Conservation (phyloP, 2,888 invertebrate genomes). For the Eudemis profundana region DNA sequence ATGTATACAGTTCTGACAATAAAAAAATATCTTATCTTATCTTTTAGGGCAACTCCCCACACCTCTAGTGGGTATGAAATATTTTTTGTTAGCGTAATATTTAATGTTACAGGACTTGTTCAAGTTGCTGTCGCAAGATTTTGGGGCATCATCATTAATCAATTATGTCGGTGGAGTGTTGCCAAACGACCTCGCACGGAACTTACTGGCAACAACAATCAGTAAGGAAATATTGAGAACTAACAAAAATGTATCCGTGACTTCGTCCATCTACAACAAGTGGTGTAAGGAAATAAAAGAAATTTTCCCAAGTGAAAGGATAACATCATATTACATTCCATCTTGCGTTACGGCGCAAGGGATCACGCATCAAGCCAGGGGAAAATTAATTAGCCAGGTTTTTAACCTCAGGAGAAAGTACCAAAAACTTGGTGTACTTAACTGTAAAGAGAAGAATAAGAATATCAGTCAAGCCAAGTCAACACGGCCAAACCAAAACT, state of each 20-base stretch:
- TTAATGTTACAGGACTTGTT: too few species aligned
- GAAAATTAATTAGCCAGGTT: constrained; percentile 12
- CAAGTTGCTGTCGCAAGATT: too few species aligned
- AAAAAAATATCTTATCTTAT: too few species aligned
- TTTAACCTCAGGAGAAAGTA: constrained; percentile 3
- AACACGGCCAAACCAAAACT: neutral
- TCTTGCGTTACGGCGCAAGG: constrained; percentile 5
- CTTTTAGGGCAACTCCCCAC: too few species aligned
- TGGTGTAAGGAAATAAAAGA: constrained; percentile 11
- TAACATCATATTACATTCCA: constrained; percentile 10
- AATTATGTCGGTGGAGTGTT: constrained; percentile 10
- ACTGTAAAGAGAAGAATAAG: neutral
- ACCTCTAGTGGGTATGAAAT: too few species aligned
- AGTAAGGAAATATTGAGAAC: neutral
- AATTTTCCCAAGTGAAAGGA: constrained; percentile 1
- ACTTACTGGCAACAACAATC: neutral
- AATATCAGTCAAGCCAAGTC: neutral
- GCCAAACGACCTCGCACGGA: constrained; percentile 2
- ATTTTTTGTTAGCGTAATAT: too few species aligned
- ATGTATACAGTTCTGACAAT: too few species aligned
- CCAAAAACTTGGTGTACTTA: too few species aligned
- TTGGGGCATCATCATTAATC: constrained; percentile 10
- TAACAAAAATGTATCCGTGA: too few species aligned
- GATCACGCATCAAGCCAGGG: too few species aligned
- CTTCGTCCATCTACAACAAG: too few species aligned